Percentiles rank a stretch among this genome's conserved stretches.
Conservation (phyloP, 2,888 invertebrate genomes). For the Cancer borealis region DNA sequence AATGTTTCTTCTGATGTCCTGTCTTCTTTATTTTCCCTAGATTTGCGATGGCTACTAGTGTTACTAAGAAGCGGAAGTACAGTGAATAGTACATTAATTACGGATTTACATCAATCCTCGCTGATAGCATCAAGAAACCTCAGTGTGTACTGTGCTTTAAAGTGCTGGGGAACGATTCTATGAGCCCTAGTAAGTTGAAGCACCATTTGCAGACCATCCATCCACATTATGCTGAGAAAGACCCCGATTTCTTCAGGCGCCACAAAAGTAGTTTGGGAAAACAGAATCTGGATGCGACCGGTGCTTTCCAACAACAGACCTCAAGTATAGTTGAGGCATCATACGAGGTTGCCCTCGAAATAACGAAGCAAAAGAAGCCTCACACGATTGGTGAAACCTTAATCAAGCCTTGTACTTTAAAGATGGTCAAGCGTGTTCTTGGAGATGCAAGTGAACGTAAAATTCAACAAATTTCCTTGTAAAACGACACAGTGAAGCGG, state of each 20-base stretch:
- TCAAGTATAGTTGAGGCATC: slow-evolving; percentile 45
- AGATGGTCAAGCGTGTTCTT: neutral
- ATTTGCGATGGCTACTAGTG: slow-evolving; percentile 22
- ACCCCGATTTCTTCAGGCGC: slow-evolving; percentile 55
- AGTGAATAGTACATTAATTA: slow-evolving; percentile 42
- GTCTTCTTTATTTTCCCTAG: neutral
- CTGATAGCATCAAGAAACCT: slow-evolving; percentile 50
- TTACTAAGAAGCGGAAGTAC: slow-evolving; percentile 47
- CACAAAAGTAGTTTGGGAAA: slow-evolving; percentile 25
- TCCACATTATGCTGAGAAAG: slow-evolving; percentile 49
- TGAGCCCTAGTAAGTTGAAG: slow-evolving; percentile 13
- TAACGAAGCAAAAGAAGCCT: too few species aligned
- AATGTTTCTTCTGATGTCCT: neutral
- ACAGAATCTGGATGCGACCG: slow-evolving; percentile 49
- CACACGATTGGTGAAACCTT: too few species aligned
- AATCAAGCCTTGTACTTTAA: too few species aligned
- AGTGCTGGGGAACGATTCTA: slow-evolving; percentile 42
- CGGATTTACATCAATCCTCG: slow-evolving; percentile 48
- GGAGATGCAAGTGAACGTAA: neutral
- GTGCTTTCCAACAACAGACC: slow-evolving; percentile 57
- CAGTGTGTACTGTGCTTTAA: slow-evolving; percentile 46
- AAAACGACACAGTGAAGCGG: neutral
- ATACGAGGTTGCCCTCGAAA: neutral
- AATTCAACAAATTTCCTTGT: slow-evolving; percentile 22
- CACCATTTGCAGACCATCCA: slow-evolving; percentile 35